phyloP scores from a whole-genome alignment of 2,113 vertebrate species.

The Lota lota region DNA sequence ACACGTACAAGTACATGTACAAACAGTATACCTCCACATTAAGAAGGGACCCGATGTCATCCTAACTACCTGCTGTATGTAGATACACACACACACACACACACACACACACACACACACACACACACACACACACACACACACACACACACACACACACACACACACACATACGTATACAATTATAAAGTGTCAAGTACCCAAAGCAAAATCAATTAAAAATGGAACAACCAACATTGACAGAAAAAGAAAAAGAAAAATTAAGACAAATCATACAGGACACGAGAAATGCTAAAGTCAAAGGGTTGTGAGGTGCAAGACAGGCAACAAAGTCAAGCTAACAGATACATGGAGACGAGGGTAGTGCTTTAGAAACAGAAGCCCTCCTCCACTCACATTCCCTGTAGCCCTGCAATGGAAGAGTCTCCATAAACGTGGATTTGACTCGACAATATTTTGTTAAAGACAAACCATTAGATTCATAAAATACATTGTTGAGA shows the following conservation, averaged over 20 bases:
- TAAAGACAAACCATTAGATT: constrained; percentile 57
- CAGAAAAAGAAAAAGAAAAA: constrained; percentile 31
- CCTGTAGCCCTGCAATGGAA: constrained; percentile 47
- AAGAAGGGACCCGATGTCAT: constrained; percentile 67
- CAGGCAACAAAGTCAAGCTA: constrained; percentile 66
- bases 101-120: constrained; percentile 15
- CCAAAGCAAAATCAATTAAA: constrained; percentile 75
- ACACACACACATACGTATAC: constrained; percentile 63
- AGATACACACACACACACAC: too few species aligned
- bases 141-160: too few species aligned
- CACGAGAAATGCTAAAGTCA: constrained; percentile 60
- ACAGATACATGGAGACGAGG: constrained; percentile 50
- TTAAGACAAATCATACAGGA: constrained; percentile 70
- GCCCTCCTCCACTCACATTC: constrained; percentile 56
- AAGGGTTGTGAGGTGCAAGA: constrained; percentile 63
- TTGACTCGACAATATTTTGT: constrained; percentile 58
- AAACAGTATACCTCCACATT: constrained; percentile 61
- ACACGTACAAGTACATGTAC: too few species aligned
- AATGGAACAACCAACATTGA: constrained; percentile 51
- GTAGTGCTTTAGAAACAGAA: constrained; percentile 77
- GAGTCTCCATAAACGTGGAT: constrained; percentile 67
- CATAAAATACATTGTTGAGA: constrained; percentile 49
- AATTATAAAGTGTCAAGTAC: constrained; percentile 84
- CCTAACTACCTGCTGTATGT: constrained; percentile 72
- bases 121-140: constrained; percentile 66